phyloP scores from a whole-genome alignment of 2,797 vertebrate species.

The Pantherophis alleghaniensis region DNA sequence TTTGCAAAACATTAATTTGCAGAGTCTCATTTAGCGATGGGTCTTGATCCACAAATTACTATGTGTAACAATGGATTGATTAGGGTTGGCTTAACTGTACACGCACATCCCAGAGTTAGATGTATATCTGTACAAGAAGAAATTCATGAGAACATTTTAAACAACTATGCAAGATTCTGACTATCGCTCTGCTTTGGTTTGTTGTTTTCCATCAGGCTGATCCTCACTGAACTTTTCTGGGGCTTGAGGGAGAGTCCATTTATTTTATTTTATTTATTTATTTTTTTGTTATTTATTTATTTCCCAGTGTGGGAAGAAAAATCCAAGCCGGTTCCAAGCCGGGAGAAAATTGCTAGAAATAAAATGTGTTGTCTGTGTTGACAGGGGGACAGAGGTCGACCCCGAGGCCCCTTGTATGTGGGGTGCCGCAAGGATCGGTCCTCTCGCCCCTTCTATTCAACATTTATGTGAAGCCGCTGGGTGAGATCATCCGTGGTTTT shows the following conservation, averaged over 20 bases:
- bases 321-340: background rate
- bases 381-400: too few relatives aligned
- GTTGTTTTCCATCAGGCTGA: background rate
- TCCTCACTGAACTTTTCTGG: background rate
- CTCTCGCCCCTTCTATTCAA: too few relatives aligned
- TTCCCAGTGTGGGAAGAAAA: background rate
- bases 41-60: background rate
- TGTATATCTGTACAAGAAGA: background rate
- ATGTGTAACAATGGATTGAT: background rate
- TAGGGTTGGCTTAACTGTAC: background rate
- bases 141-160: background rate
- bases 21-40: background rate
- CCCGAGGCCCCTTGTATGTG: too few relatives aligned
- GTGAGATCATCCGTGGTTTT: too few relatives aligned
- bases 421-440: too few relatives aligned
- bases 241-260: background rate
- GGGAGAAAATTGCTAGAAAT: background rate
- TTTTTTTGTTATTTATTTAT: background rate
- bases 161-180: background rate
- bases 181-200: background rate
- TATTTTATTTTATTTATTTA: too few relatives aligned
- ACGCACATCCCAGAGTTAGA: background rate
- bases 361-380: too few relatives aligned
- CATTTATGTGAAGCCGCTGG: too few relatives aligned
- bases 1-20: background rate